Conservation (phyloP, 2,113 vertebrate genomes). For the Podocnemis expansa region DNA sequence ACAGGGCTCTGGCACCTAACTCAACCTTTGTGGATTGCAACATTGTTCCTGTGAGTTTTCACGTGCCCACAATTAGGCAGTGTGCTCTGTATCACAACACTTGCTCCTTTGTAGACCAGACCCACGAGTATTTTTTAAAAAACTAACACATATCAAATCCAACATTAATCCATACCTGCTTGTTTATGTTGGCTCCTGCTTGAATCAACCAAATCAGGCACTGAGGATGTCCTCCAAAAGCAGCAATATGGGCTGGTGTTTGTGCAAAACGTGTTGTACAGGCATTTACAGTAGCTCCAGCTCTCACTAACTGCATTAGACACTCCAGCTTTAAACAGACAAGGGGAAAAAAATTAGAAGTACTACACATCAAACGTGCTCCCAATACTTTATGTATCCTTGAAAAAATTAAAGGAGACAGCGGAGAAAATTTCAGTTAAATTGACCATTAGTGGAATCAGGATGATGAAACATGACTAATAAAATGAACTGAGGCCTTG, state of each 20-base stretch:
- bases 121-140: not conserved
- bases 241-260: conserved; percentile 93
- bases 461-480: not conserved
- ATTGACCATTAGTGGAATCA: not conserved
- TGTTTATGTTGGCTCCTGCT: conserved; percentile 92
- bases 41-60: not conserved
- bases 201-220: conserved; percentile 94
- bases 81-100: not conserved
- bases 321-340: conserved; percentile 89
- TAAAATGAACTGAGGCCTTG: not conserved
- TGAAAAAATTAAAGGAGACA: not conserved
- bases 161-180: conserved; percentile 81
- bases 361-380: not conserved
- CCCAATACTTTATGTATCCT: not conserved
- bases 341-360: conserved; percentile 24
- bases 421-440: not conserved
- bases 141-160: not conserved
- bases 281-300: conserved; percentile 90
- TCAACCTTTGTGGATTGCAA: not conserved
- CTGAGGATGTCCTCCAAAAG: conserved; percentile 93
- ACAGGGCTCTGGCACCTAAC: not conserved
- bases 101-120: not conserved
- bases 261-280: conserved; percentile 90
- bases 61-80: not conserved
- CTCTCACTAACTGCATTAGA: conserved; percentile 88